phyloP scores from a whole-genome alignment of 1,140 invertebrate species.

The Daktulosphaira vitifoliae region DNA sequence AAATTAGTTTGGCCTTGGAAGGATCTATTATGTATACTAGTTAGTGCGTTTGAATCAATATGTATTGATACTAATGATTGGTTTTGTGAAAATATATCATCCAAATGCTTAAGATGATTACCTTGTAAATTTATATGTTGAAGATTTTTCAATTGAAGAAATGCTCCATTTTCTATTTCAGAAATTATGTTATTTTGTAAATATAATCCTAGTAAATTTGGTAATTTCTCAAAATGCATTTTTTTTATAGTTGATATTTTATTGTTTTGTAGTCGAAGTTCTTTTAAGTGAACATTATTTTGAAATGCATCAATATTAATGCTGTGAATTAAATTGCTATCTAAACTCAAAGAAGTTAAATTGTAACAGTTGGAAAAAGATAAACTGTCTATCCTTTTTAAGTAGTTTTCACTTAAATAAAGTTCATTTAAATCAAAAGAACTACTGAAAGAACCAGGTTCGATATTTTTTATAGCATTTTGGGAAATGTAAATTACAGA shows the following conservation, averaged over 20 bases:
- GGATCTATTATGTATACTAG: slow-evolving; percentile 64
- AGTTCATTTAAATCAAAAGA: slow-evolving; percentile 68
- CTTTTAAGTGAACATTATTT: slow-evolving; percentile 60
- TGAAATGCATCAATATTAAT: slow-evolving; percentile 70
- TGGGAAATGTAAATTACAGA: slow-evolving; percentile 78
- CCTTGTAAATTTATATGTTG: slow-evolving; percentile 81
- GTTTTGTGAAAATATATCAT: slow-evolving; percentile 65
- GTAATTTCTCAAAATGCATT: slow-evolving; percentile 70
- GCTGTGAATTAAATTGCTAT: slow-evolving; percentile 78
- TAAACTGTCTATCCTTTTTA: slow-evolving; percentile 61
- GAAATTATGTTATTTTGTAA: slow-evolving; percentile 77
- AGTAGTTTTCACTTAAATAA: slow-evolving; percentile 78
- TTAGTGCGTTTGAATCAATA: slow-evolving; percentile 71
- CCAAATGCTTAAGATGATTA: slow-evolving; percentile 64
- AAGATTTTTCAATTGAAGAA: slow-evolving; percentile 70
- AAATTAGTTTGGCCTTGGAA: slow-evolving; percentile 67
- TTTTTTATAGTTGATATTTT: slow-evolving; percentile 61
- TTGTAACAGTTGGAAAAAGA: slow-evolving; percentile 64
- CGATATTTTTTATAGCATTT: slow-evolving; percentile 71
- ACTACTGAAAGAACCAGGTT: slow-evolving; percentile 60
- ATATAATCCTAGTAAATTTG: slow-evolving; percentile 71
- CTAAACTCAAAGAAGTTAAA: slow-evolving; percentile 74
- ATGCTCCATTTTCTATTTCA: slow-evolving; percentile 70
- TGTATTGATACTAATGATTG: slow-evolving; percentile 75
- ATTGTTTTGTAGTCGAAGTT: slow-evolving; percentile 82